phyloP scores from a whole-genome alignment of 2,888 invertebrate genomes.

The Choreutis nemorana region DNA sequence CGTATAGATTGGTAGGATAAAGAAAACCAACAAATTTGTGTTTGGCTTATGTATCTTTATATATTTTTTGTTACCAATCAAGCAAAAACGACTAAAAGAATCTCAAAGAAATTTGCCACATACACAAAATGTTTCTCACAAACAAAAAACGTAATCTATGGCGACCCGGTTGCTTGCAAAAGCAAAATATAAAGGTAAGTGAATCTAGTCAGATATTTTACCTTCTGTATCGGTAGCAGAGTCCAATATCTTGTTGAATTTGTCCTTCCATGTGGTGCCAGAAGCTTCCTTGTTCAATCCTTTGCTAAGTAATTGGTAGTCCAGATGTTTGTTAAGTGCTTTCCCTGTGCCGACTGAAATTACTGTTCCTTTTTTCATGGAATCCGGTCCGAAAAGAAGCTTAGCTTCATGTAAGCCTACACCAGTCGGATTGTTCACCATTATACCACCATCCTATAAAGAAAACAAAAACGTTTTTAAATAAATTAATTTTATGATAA shows the following conservation, averaged over 20 bases:
- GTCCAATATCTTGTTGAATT: slow-evolving; percentile 82
- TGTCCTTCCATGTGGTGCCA: slow-evolving; percentile 74
- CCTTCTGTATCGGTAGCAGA: slow-evolving; percentile 90
- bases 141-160: no score
- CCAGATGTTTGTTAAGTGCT: slow-evolving; percentile 40
- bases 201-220: slow-evolving; percentile 26
- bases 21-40: no score
- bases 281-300: slow-evolving; percentile 21
- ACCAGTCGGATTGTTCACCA: slow-evolving; percentile 89
- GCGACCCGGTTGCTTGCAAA: no score
- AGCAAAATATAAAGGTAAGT: neutral
- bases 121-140: no score
- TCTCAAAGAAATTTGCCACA: no score
- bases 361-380: slow-evolving; percentile 73
- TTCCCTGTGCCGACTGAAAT: slow-evolving; percentile 85
- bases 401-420: slow-evolving; percentile 89
- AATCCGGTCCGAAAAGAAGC: slow-evolving; percentile 79
- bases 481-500: no score
- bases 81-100: no score
- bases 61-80: no score
- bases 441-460: slow-evolving; percentile 78
- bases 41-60: no score
- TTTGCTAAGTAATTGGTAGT: slow-evolving; percentile 22
- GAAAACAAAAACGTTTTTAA: no score
- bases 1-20: no score